These are phyloP conservation scores for Cabera pusaria DNA, from an alignment of 2,888 invertebrate genomes.

Conservation along the genomic window DNA sequence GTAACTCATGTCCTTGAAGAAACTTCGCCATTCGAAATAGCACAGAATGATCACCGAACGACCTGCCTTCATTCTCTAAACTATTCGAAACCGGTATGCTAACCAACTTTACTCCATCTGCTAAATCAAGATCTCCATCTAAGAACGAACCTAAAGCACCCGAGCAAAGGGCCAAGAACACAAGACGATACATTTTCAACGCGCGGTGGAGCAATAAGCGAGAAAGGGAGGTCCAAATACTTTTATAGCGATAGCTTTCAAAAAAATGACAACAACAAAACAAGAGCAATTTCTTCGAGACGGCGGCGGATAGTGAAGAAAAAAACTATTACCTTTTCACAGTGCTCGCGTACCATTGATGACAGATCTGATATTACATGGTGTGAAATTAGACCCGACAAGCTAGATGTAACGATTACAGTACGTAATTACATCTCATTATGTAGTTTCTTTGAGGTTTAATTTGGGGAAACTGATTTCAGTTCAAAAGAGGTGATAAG, in stretches of 20 bases:
- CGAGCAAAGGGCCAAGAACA: conserved; percentile 43
- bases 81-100: conserved; percentile 76
- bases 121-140: conserved; percentile 81
- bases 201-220: conserved; percentile 64
- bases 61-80: conserved; percentile 70
- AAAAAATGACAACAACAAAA: conserved; percentile 66
- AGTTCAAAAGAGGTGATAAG: too few species aligned
- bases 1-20: conserved; percentile 87
- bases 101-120: conserved; percentile 86
- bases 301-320: conserved; percentile 47
- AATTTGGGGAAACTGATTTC: too few species aligned
- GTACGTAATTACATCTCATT: background rate
- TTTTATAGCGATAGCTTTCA: conserved; percentile 76
- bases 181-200: conserved; percentile 65
- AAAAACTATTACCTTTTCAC: conserved; percentile 31
- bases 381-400: conserved; percentile 20
- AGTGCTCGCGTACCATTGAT: too few species aligned
- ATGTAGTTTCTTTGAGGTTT: background rate
- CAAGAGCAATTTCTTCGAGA: conserved; percentile 55
- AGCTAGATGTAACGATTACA: background rate
- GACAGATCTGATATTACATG: conserved; percentile 14
- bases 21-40: conserved; percentile 86
- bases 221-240: conserved; percentile 59
- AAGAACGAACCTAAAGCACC: conserved; percentile 51
- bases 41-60: conserved; percentile 77